Conservation (phyloP, 2,797 vertebrate genomes). For the Anguilla anguilla region DNA sequence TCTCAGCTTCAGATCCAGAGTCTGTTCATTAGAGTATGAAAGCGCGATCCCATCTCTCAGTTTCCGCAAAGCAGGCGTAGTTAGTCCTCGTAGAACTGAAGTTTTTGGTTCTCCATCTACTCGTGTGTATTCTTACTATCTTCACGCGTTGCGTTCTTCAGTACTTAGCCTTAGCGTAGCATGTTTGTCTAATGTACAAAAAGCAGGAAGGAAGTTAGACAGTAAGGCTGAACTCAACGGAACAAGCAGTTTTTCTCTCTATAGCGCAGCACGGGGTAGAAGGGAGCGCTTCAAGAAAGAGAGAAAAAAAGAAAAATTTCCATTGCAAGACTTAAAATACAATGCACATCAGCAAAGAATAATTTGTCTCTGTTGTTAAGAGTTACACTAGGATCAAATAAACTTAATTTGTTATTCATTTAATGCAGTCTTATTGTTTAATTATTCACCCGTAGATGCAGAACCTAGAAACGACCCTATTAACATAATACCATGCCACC, state of each 20-base stretch:
- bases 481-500: not conserved
- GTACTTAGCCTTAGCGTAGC: slow-evolving; percentile 45
- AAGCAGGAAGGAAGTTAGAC: slow-evolving; percentile 87
- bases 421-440: not conserved
- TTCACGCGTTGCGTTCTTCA: slow-evolving; percentile 42
- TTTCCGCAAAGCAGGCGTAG: slow-evolving; percentile 6
- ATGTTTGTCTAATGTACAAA: slow-evolving; percentile 67
- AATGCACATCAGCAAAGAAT: slow-evolving; percentile 1
- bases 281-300: slow-evolving; percentile 40
- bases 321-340: slow-evolving; percentile 29
- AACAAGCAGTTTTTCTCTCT: slow-evolving; percentile 73
- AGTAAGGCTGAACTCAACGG: slow-evolving; percentile 79
- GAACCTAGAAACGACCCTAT: not conserved
- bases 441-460: not conserved
- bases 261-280: slow-evolving; percentile 56
- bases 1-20: not conserved
- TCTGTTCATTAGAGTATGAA: slow-evolving; percentile 22
- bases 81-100: not conserved
- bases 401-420: not conserved
- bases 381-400: not conserved
- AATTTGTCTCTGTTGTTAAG: not conserved
- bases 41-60: slow-evolving; percentile 3
- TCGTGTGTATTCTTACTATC: slow-evolving; percentile 15
- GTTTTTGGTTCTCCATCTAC: slow-evolving; percentile 7
- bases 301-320: slow-evolving; percentile 33